Conservation (phyloP, 2,797 vertebrate genomes). For the Pygocentrus nattereri region DNA sequence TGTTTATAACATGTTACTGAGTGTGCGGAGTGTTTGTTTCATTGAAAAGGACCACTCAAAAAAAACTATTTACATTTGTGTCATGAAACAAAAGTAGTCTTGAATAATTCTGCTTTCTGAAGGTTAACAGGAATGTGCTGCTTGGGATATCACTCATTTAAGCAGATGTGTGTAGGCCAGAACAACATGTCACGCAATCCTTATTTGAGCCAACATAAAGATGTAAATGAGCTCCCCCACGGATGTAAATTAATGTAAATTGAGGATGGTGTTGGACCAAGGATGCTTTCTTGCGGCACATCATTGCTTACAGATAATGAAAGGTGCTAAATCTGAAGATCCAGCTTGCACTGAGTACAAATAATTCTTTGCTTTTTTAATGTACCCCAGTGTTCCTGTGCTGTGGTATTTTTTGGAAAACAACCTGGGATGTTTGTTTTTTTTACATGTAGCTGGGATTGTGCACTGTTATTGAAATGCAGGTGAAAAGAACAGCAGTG, state of each 20-base stretch:
- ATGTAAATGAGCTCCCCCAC: not conserved
- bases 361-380: not conserved
- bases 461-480: not conserved
- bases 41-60: too few species aligned
- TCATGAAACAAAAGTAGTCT: too few species aligned
- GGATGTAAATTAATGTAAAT: slow-evolving; percentile 3
- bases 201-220: not conserved
- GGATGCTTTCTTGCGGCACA: not conserved
- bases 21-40: too few species aligned
- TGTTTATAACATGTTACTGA: too few species aligned
- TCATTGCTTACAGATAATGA: not conserved
- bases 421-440: not conserved
- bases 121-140: not conserved
- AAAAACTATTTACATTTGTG: not conserved
- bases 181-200: not conserved
- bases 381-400: not conserved
- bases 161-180: not conserved
- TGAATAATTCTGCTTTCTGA: not conserved
- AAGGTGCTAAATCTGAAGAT: not conserved
- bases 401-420: not conserved
- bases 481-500: not conserved
- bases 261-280: not conserved
- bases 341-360: not conserved
- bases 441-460: not conserved
- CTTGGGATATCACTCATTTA: not conserved